Percentiles rank a stretch among this genome's conserved stretches.
These are phyloP conservation scores for Simalia tracyae DNA, from an alignment of 2,797 vertebrate species.

Conservation along the genomic window DNA sequence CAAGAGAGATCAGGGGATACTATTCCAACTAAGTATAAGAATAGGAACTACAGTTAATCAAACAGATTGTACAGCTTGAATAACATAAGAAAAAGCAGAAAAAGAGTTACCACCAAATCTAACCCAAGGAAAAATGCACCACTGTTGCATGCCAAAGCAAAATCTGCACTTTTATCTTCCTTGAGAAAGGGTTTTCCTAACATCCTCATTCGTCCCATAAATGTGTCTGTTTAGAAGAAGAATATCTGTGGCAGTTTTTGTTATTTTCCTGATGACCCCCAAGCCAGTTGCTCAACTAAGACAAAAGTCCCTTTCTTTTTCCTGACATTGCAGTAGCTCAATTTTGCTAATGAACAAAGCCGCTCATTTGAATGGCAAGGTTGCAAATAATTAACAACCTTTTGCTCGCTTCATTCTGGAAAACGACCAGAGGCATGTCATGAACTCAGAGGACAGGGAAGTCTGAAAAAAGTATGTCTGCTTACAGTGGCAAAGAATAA, in stretches of 20 bases:
- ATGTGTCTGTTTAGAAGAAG: background rate
- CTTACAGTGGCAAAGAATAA: background rate
- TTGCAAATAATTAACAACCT: slow-evolving; percentile 35
- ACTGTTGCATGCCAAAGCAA: background rate
- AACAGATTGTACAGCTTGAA: background rate
- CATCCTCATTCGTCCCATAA: background rate
- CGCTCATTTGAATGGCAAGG: slow-evolving; percentile 1
- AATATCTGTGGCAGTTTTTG: slow-evolving; percentile 9
- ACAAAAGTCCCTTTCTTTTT: slow-evolving; percentile 28
- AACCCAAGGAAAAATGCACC: background rate
- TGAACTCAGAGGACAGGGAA: background rate
- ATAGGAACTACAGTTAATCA: background rate
- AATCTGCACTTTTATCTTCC: background rate
- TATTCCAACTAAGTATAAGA: background rate
- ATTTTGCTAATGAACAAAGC: slow-evolving; percentile 28
- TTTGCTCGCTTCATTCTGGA: background rate
- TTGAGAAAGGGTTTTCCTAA: background rate
- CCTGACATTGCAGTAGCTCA: background rate
- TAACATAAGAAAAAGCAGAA: background rate
- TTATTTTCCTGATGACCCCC: slow-evolving; percentile 17
- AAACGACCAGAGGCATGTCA: background rate
- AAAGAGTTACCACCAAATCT: background rate
- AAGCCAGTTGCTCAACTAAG: background rate
- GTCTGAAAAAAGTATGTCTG: background rate
- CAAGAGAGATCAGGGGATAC: background rate